These are phyloP conservation scores for Epinotia brunnichana DNA, from an alignment of 2,888 invertebrate species.

Conservation along the genomic window DNA sequence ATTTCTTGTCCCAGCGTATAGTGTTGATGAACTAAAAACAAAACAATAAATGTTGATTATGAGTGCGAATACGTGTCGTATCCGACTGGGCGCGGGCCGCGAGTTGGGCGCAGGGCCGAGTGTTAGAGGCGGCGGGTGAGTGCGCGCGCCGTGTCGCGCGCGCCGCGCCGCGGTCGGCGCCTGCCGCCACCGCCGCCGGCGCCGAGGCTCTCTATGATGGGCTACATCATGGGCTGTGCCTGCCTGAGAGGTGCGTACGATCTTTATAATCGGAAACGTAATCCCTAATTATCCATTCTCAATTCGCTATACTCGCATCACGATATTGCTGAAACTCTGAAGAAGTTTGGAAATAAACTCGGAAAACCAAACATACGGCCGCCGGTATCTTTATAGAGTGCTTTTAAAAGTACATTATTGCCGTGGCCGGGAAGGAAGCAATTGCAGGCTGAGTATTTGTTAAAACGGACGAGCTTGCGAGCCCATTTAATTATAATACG, in stretches of 20 bases:
- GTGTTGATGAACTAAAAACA: slow-evolving; percentile 2
- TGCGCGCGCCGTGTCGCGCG: slow-evolving; percentile 70
- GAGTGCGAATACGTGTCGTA: slow-evolving; percentile 45
- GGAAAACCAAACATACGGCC: no score
- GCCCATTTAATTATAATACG: no score
- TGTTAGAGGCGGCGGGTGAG: slow-evolving; percentile 68
- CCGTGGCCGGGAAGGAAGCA: no score
- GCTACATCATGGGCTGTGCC: slow-evolving; percentile 97
- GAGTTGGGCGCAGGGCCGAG: slow-evolving; percentile 58
- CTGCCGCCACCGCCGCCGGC: slow-evolving; percentile 76
- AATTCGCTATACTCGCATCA: no score
- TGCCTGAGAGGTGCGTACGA: slow-evolving; percentile 90
- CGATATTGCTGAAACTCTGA: no score
- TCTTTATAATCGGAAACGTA: neutral
- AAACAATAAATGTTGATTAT: slow-evolving; percentile 22
- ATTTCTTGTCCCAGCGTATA: neutral
- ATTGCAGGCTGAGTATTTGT: no score
- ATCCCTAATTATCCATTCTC: no score
- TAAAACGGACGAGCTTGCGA: no score
- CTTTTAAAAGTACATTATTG: no score
- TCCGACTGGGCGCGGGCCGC: slow-evolving; percentile 50
- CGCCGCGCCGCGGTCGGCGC: slow-evolving; percentile 73
- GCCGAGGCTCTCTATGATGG: slow-evolving; percentile 89
- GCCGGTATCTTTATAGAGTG: no score
- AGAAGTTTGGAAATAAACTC: no score